Evolutionary conservation across 2,113 vertebrate species (phyloP).

Genomic region (Pseudorectes ferrugineus): DNA sequence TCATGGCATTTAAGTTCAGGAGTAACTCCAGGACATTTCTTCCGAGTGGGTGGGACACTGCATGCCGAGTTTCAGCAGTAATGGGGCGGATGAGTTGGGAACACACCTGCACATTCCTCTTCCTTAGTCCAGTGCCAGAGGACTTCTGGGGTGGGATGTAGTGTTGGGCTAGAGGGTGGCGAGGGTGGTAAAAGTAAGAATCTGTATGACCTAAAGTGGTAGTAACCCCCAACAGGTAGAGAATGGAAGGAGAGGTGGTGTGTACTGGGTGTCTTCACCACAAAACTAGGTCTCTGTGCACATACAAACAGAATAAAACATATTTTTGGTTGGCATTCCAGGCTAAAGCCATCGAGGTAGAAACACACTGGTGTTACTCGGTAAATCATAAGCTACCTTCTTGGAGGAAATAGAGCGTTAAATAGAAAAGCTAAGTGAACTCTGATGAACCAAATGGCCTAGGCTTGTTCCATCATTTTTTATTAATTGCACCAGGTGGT

Average conservation of each 20-base stretch:
- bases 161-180: neutral
- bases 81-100: neutral
- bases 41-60: neutral
- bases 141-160: neutral
- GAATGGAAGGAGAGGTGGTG: neutral
- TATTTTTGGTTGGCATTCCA: neutral
- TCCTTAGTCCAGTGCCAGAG: neutral
- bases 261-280: neutral
- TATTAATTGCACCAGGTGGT: constrained; percentile 12
- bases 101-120: neutral
- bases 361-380: neutral
- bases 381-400: constrained; percentile 7
- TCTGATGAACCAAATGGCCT: constrained; percentile 34
- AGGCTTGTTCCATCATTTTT: constrained; percentile 16
- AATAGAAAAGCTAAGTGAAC: constrained; percentile 51
- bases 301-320: neutral
- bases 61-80: neutral
- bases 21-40: constrained; percentile 5
- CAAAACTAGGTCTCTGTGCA: neutral
- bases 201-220: neutral
- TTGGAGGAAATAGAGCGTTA: constrained; percentile 33
- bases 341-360: neutral
- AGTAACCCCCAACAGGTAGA: neutral
- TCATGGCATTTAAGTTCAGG: neutral
- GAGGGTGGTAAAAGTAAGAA: neutral